A percentile compares a stretch with the other conserved stretches of the same genome.
These are phyloP conservation scores for Drosophila teissieri DNA, from an alignment of 1,140 invertebrate genomes.

Conservation along the genomic window DNA sequence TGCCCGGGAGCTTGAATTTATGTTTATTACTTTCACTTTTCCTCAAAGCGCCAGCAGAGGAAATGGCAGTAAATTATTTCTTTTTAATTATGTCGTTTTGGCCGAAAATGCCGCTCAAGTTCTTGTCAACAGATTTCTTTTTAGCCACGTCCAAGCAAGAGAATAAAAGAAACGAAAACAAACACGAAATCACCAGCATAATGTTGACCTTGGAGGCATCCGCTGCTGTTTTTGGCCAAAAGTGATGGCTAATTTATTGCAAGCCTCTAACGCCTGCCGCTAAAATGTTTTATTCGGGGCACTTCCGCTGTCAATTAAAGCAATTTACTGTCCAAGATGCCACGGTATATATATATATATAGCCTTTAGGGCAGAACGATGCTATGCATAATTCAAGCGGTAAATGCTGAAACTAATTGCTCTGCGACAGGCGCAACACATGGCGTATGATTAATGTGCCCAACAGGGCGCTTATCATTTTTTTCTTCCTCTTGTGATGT, in stretches of 20 bases:
- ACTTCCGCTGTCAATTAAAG: conserved; percentile 75
- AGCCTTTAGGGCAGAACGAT: conserved; percentile 28
- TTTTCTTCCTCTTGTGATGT: background rate
- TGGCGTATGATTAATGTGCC: conserved; percentile 77
- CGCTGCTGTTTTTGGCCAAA: conserved; percentile 55
- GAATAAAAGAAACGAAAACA: conserved; percentile 6
- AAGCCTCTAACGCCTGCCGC: conserved; percentile 48
- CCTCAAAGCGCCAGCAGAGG: background rate
- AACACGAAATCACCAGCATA: conserved; percentile 53
- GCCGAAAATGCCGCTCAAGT: conserved; percentile 33
- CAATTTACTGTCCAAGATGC: conserved; percentile 66
- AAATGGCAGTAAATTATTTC: conserved; percentile 66
- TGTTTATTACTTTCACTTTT: conserved; percentile 61
- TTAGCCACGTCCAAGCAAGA: background rate
- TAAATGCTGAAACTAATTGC: conserved; percentile 43
- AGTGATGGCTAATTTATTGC: conserved; percentile 78
- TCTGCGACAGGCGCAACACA: conserved; percentile 61
- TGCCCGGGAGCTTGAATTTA: conserved; percentile 55
- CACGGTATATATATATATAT: background rate
- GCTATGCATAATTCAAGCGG: conserved; percentile 42
- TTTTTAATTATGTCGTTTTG: conserved; percentile 78
- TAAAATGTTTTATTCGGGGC: conserved; percentile 56
- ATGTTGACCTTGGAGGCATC: conserved; percentile 68
- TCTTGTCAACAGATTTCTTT: conserved; percentile 53
- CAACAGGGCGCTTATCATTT: conserved; percentile 58